phyloP scores from a whole-genome alignment of 1,140 invertebrate species.

The Trichonephila clavata region DNA sequence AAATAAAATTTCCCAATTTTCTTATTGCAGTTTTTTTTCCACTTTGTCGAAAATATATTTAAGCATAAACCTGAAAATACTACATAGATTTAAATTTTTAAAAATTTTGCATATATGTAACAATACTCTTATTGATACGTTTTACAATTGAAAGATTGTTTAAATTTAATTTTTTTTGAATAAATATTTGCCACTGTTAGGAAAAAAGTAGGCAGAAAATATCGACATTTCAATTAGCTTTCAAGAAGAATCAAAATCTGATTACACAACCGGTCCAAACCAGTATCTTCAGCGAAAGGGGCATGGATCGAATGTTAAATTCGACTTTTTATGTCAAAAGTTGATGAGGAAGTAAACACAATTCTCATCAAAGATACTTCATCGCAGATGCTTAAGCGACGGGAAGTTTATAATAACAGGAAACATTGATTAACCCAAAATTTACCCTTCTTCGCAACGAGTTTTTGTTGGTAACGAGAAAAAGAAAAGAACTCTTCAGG shows the following conservation, averaged over 20 bases:
- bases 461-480: not conserved
- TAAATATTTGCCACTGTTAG: too few species aligned
- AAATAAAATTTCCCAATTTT: too few species aligned
- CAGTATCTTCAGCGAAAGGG: not conserved
- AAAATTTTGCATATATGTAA: too few species aligned
- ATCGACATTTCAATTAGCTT: too few species aligned
- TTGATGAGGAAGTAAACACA: not conserved
- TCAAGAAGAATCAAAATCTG: not conserved
- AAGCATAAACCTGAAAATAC: too few species aligned
- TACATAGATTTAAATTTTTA: too few species aligned
- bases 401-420: slow-evolving; percentile 1
- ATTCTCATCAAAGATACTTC: not conserved
- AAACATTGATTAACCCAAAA: not conserved
- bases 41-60: too few species aligned
- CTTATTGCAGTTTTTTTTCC: too few species aligned
- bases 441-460: not conserved
- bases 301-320: not conserved
- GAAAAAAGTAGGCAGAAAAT: too few species aligned
- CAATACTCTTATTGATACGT: too few species aligned
- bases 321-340: not conserved
- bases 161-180: too few species aligned
- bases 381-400: not conserved
- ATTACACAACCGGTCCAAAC: not conserved
- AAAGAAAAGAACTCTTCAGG: not conserved
- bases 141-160: too few species aligned